Evolutionary conservation across 2,113 vertebrate genomes (phyloP), one percentile per base, ranked within the genome.

Genomic region (Chaetodon trifascialis): DNA sequence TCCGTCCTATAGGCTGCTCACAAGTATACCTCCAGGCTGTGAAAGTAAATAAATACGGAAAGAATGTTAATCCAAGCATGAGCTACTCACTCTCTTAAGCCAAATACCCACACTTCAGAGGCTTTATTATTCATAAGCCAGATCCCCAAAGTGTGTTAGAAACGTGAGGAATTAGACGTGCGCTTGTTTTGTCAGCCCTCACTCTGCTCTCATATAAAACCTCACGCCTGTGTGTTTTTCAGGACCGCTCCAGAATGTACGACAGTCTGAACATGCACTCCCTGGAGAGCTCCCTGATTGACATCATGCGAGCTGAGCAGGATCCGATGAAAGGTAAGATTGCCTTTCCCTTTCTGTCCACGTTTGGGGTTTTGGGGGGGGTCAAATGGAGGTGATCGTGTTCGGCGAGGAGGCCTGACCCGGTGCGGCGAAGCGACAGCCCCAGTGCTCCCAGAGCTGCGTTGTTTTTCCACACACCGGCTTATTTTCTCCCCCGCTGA

Each of bases 211-310:
- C 60, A 75, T 56, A 4, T 30, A 17, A 52, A 83, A 44, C 10
- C 7, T 76, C 55, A 11, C 62, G 47, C 52, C 15, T 86, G 51
- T 80, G 21, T 75, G 65, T 81, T 76, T 73, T 10, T 23, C 88
- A 96, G 95, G 95, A 96, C 63, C 95, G 95, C 63, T 80, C 96
- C 94, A 95, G 97, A 94, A 97, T 99, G 97, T 98, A 98, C 89
- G 98, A 99, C 96, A 98, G 97, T 90, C 96, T 99, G 94, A 99
- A 99, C 95, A 99, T 99, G 98, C 97, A 98, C 95, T 99, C 97
- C 76, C 93, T 99, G 96, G 98, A 99, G 95, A 99, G 97, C 92
- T 99, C 98, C 51, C 97, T 99, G 91, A 99, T 99, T 89, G 97
- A 99, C 95, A 99, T 99, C 95, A 98, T 99, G 97, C 96, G 98